Percentiles rank a stretch among this genome's conserved stretches.
Conservation (phyloP, 2,797 vertebrate species). For the Sciaenops ocellatus region DNA sequence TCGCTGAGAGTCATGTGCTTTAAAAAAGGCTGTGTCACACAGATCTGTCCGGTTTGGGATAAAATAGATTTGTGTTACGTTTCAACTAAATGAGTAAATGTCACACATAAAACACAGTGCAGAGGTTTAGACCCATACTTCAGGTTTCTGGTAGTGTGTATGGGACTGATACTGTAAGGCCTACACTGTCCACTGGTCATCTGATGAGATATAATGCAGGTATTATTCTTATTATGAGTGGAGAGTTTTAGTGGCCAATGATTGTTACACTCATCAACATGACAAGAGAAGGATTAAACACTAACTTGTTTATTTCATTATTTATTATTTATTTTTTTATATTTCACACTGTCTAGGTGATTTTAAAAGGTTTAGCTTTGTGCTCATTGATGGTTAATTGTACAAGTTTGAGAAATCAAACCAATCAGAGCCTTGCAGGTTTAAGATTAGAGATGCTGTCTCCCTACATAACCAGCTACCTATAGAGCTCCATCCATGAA, state of each 20-base stretch:
- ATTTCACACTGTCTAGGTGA: not conserved
- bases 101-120: slow-evolving; percentile 18
- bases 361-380: not conserved
- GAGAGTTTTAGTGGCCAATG: slow-evolving; percentile 15
- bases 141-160: not conserved
- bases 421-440: not conserved
- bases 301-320: not conserved
- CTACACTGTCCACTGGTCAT: not conserved
- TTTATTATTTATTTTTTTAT: not conserved
- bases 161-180: not conserved
- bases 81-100: slow-evolving; percentile 40
- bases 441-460: not conserved
- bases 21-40: not conserved
- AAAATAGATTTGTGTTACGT: slow-evolving; percentile 29
- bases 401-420: not conserved
- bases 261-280: not conserved
- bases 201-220: not conserved
- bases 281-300: not conserved
- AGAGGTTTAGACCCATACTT: slow-evolving; percentile 6
- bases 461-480: not conserved
- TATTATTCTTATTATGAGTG: not conserved
- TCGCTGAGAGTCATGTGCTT: slow-evolving; percentile 24
- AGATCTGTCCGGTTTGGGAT: slow-evolving; percentile 11
- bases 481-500: not conserved
- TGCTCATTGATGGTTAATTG: no score